Conservation (phyloP, 92 coral and sea anemone genomes). For the Palythoa grandiflora region DNA sequence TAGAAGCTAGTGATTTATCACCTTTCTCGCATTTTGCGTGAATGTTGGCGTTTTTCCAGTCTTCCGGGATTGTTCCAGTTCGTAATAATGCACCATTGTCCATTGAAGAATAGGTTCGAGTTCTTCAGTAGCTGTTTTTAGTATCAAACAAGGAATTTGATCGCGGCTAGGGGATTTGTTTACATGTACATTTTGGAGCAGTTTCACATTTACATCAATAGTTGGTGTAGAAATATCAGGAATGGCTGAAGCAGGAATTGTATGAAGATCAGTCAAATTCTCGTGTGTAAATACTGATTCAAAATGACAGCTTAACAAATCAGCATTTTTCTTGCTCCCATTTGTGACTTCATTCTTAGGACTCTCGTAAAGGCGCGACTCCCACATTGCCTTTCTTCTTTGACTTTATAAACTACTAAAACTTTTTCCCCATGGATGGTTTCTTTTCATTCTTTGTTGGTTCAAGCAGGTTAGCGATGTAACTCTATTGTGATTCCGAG, state of each 20-base stretch:
- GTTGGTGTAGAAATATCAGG: slow-evolving; percentile 45
- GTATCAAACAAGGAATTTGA: slow-evolving; percentile 42
- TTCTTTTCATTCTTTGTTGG: too few relatives aligned
- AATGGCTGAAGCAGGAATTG: slow-evolving; percentile 41
- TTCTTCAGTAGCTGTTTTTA: too few relatives aligned
- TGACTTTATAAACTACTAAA: too few relatives aligned
- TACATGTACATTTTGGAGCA: slow-evolving; percentile 35
- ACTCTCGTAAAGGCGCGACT: not conserved
- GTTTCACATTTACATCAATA: slow-evolving; percentile 31
- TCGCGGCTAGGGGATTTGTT: slow-evolving; percentile 48
- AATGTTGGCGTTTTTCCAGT: slow-evolving; percentile 45
- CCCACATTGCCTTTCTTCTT: too few relatives aligned
- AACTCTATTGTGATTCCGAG: too few relatives aligned
- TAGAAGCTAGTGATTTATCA: slow-evolving; percentile 17
- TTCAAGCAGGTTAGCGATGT: too few relatives aligned
- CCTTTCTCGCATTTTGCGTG: slow-evolving; percentile 19
- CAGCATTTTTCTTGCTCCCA: not conserved
- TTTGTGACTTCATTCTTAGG: slow-evolving; percentile 2
- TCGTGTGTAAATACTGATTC: not conserved
- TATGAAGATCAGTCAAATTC: slow-evolving; percentile 1
- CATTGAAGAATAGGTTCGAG: too few relatives aligned
- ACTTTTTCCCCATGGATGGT: too few relatives aligned
- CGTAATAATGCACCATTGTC: not conserved
- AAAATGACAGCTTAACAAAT: not conserved
- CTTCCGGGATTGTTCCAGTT: slow-evolving; percentile 32